A percentile compares a stretch with the other conserved stretches of the same genome.
phyloP scores from a whole-genome alignment of 2,797 vertebrate species.

The Sebastes taczanowskii region DNA sequence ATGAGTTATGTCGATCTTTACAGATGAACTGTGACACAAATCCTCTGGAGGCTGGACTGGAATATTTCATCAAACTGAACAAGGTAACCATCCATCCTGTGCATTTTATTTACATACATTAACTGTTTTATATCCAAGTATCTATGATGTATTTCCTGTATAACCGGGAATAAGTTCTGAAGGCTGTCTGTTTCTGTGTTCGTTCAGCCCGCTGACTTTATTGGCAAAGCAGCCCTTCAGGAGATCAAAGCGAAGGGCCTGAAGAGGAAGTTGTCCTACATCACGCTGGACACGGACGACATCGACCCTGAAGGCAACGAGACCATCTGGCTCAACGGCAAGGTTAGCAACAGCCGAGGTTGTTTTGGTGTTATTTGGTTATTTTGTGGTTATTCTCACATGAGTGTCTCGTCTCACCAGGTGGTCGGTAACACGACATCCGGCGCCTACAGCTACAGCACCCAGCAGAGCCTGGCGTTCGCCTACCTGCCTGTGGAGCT shows the following conservation, averaged over 20 bases:
- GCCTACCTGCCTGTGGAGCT: conserved; percentile 91
- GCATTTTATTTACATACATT: not conserved
- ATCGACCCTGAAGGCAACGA: conserved; percentile 98
- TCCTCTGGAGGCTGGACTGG: conserved; percentile 94
- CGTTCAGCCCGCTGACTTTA: conserved; percentile 72
- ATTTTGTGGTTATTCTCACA: not conserved
- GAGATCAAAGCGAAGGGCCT: conserved; percentile 91
- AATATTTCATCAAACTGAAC: conserved; percentile 95
- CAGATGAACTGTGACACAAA: conserved; percentile 99
- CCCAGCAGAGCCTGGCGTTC: conserved; percentile 91
- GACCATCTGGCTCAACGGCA: conserved; percentile 91
- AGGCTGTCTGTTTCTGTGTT: not conserved
- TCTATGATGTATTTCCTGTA: not conserved
- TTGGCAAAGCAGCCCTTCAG: conserved; percentile 85
- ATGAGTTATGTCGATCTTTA: not conserved
- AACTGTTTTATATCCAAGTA: not conserved
- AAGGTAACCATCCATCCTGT: conserved; percentile 82
- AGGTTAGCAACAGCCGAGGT: conserved; percentile 77
- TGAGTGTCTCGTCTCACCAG: conserved; percentile 71
- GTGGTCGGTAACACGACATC: conserved; percentile 98
- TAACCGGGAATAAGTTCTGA: not conserved
- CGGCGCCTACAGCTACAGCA: conserved; percentile 92
- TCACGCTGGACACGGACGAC: conserved; percentile 88
- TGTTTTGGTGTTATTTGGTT: not conserved
- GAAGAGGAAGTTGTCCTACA: conserved; percentile 89